A percentile compares a stretch with the other conserved stretches of the same genome.
phyloP scores from a whole-genome alignment of 30 jellyfish, hydroid and myxozoan species.

The Hydra vulgaris region DNA sequence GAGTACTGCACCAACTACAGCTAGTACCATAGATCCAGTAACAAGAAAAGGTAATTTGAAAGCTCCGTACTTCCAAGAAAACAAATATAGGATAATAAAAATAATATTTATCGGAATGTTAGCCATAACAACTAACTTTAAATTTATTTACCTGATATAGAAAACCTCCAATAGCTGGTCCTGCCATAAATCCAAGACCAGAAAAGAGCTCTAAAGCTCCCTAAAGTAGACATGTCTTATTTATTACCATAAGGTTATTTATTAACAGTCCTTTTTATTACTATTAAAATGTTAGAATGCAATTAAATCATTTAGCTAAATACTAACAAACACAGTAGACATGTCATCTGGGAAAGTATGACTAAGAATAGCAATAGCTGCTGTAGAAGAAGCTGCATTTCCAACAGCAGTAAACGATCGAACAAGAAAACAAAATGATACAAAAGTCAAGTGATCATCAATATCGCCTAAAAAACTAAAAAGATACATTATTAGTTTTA shows the following conservation, averaged over 20 bases:
- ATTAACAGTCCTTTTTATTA: too few relatives aligned
- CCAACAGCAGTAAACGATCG: conserved; percentile 78
- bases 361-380: conserved; percentile 48
- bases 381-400: conserved; percentile 60
- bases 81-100: too few relatives aligned
- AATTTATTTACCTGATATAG: conserved; percentile 47
- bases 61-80: conserved; percentile 34
- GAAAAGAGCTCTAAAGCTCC: conserved; percentile 64
- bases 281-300: too few relatives aligned
- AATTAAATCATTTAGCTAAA: too few relatives aligned
- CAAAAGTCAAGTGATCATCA: conserved; percentile 38
- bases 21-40: conserved; percentile 27
- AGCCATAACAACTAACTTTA: too few relatives aligned
- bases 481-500: not conserved
- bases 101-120: too few relatives aligned
- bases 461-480: conserved; percentile 53
- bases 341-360: conserved; percentile 52
- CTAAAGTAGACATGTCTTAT: conserved; percentile 26
- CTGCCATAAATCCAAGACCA: conserved; percentile 84
- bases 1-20: conserved; percentile 11
- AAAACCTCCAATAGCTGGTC: conserved; percentile 84
- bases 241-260: too few relatives aligned
- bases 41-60: conserved; percentile 43
- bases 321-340: conserved; percentile 66
- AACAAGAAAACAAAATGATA: conserved; percentile 49